These are phyloP conservation scores for Thereva unica DNA, from an alignment of 2,888 invertebrate species.

Conservation along the genomic window DNA sequence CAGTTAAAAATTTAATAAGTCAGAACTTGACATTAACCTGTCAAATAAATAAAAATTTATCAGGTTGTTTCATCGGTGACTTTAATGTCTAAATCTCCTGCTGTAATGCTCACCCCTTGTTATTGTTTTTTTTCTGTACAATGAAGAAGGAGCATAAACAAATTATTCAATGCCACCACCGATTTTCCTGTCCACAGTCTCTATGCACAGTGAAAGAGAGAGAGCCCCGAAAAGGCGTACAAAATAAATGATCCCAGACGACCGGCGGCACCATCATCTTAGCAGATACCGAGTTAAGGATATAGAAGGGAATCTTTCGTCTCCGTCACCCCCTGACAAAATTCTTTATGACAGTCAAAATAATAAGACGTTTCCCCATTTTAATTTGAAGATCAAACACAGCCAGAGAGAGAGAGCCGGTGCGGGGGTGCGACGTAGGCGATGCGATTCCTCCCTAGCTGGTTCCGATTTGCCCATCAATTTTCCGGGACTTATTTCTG, in stretches of 20 bases:
- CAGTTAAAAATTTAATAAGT: constrained; percentile 39
- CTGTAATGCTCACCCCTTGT: background rate
- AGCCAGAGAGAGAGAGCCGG: constrained; percentile 19
- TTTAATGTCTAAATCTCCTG: constrained; percentile 40
- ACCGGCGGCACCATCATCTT: constrained; percentile 12
- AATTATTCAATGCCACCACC: constrained; percentile 42
- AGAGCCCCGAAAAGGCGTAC: constrained; percentile 6
- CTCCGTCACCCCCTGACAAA: constrained; percentile 28
- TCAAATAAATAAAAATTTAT: constrained; percentile 44
- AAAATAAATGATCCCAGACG: constrained; percentile 41
- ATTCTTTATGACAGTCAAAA: constrained; percentile 41
- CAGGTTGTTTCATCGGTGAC: constrained; percentile 40
- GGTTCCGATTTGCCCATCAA: constrained; percentile 20
- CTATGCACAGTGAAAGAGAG: background rate
- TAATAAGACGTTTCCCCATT: constrained; percentile 40
- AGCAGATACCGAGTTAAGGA: constrained; percentile 10
- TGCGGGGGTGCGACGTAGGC: background rate
- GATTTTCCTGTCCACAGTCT: constrained; percentile 25
- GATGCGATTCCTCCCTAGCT: constrained; percentile 19
- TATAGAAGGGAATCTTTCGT: background rate
- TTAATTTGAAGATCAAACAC: constrained; percentile 43
- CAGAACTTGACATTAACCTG: constrained; percentile 42
- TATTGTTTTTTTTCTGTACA: background rate
- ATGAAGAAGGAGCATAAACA: constrained; percentile 38
- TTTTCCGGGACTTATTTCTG: constrained; percentile 6